Percentiles rank a stretch among this genome's conserved stretches.
Evolutionary conservation across 2,888 invertebrate genomes (phyloP).

Genomic region (Chironomus tentans): DNA sequence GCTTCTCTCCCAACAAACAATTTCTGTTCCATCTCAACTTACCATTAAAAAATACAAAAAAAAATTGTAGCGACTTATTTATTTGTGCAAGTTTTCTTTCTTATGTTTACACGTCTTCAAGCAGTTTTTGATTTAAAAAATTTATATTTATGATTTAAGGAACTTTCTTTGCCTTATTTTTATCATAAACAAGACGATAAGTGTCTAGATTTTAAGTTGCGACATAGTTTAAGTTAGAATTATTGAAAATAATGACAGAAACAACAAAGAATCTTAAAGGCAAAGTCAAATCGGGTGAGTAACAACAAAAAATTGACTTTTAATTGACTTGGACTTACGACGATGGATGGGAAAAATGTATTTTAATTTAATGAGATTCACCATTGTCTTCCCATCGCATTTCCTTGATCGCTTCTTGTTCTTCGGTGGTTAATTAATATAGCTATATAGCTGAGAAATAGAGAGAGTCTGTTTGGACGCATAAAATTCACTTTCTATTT

Average conservation of each 20-base stretch:
- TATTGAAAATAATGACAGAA: slow-evolving; percentile 14
- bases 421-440: not conserved
- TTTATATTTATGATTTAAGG: slow-evolving; percentile 1
- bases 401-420: not conserved
- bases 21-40: not conserved
- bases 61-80: not conserved
- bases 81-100: slow-evolving; percentile 15
- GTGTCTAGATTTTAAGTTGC: too few species aligned
- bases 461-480: too few species aligned
- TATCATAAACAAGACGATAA: too few species aligned
- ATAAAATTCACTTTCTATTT: not conserved
- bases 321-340: not conserved
- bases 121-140: slow-evolving; percentile 8
- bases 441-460: not conserved
- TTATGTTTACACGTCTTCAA: slow-evolving; percentile 24
- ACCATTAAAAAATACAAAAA: not conserved
- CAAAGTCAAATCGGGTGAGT: slow-evolving; percentile 23
- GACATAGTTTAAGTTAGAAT: too few species aligned
- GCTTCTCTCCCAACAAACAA: not conserved
- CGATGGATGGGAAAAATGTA: slow-evolving; percentile 13
- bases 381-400: slow-evolving; percentile 11
- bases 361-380: slow-evolving; percentile 23
- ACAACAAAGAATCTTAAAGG: slow-evolving; percentile 20
- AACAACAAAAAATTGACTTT: not conserved
- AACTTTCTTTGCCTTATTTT: not conserved